Percentiles rank a stretch among this genome's conserved stretches.
Evolutionary conservation across 2,888 invertebrate species (phyloP).

Genomic region (Spialia ferax): DNA sequence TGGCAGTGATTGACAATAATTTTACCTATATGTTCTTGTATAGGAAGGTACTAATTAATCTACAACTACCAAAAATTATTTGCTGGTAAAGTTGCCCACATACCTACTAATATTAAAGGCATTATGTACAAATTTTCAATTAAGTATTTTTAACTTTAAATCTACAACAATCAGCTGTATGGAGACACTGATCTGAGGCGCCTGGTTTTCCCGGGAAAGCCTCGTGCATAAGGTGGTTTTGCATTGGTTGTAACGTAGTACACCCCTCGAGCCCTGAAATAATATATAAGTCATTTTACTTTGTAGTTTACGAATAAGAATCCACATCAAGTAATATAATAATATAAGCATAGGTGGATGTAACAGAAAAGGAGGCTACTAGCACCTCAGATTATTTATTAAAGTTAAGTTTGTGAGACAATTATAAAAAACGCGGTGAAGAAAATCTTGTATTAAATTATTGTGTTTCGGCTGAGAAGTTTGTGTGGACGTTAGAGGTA

Average conservation of each 20-base stretch:
- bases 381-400: no score
- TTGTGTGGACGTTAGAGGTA: no score
- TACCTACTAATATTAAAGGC: neutral
- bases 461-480: no score
- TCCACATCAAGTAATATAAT: no score
- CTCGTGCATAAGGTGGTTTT: conserved; percentile 94
- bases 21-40: no score
- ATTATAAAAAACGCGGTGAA: no score
- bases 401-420: no score
- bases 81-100: neutral
- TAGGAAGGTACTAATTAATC: neutral
- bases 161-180: conserved; percentile 63
- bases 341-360: no score
- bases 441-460: no score
- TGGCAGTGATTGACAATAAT: neutral
- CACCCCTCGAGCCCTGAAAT: conserved; percentile 92
- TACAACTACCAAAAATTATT: neutral
- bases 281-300: neutral
- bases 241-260: conserved; percentile 96
- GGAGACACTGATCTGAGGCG: conserved; percentile 66
- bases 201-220: conserved; percentile 90
- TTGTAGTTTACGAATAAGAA: no score
- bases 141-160: neutral
- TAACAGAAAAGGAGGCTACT: no score
- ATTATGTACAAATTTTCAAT: conserved; percentile 1